Evolutionary conservation across 1,140 invertebrate species (phyloP), one percentile per base, ranked within the genome.

Genomic region (Elymnias hypermnestra): DNA sequence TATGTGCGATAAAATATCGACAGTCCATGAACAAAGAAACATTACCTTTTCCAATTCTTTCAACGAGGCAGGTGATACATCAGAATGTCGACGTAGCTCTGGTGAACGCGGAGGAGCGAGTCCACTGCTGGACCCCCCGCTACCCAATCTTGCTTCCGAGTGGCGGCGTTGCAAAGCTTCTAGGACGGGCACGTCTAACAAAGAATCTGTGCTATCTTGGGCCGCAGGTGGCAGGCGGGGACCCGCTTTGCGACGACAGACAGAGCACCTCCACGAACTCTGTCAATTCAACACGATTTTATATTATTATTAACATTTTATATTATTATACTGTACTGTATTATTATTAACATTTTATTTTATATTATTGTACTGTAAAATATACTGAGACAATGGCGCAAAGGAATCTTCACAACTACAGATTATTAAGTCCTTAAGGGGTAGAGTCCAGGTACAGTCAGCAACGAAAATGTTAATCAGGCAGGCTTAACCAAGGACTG

Each of bases 21-120:
- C n/a, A n/a, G n/a, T n/a, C n/a, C n/a, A n/a, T 28, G 5, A 46
- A 47, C 15, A 35, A 42, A 48, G 50, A 56, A 60, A 68, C 70
- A 82, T 86, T 87, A 94, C 93, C 89, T 94, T 93, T 86, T 95
- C 94, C 1, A 95, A 84, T n/a, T 95, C 93, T 67, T 94, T 95
- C 2, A 95, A 83, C 22, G 93, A 94, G 0, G 93, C 93, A 0
- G 93, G 93, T 9, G 94, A 95, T 0, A 95, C 93, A 52, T 95
- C 94, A 0, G 93, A 94, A 63, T 95, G 94, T 22, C 94, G 83
- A 0, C 94, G 81, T 0, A 94, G 76, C 60, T 95, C 94, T 0
- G 93, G 92, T 48, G 92, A 94, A 15, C 93, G 85, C 0, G 94
- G 94, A 7, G 93, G 93, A 5, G 92, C 93, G 8, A 94, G 76